A percentile compares a stretch with the other conserved stretches of the same genome.
These are phyloP conservation scores for Triplophysa siluroides DNA, from an alignment of 2,113 vertebrate species.

Conservation along the genomic window DNA sequence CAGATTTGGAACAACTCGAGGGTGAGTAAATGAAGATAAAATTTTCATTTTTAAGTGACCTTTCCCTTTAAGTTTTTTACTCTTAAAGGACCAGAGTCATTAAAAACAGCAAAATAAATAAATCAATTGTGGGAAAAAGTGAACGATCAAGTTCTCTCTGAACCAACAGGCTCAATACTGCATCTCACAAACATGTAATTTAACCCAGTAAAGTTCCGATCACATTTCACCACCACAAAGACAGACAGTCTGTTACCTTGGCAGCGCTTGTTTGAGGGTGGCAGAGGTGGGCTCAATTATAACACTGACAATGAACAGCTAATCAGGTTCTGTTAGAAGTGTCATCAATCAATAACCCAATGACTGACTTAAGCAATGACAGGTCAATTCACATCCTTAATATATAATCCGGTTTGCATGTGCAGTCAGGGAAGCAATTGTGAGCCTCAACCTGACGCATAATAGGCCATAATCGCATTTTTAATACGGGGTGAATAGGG, in stretches of 20 bases:
- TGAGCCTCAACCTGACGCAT: not conserved
- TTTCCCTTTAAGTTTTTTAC: too few species aligned
- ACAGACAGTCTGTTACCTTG: slow-evolving; percentile 3
- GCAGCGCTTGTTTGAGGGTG: slow-evolving; percentile 12
- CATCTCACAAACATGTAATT: slow-evolving; percentile 16
- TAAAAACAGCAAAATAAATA: too few species aligned
- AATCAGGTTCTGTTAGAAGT: slow-evolving; percentile 22
- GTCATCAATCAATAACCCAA: slow-evolving; percentile 27
- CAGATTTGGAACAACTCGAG: too few species aligned
- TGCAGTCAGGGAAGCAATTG: not conserved
- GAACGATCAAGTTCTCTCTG: not conserved
- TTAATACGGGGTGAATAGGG: not conserved
- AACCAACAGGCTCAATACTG: not conserved
- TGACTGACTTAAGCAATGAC: slow-evolving; percentile 5
- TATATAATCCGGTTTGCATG: slow-evolving; percentile 5
- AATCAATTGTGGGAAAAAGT: too few species aligned
- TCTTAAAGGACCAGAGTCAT: not conserved
- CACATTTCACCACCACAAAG: slow-evolving; percentile 13
- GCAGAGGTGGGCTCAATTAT: slow-evolving; percentile 5
- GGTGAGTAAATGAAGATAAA: too few species aligned
- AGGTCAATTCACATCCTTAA: slow-evolving; percentile 25
- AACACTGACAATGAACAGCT: slow-evolving; percentile 11
- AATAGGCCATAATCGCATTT: slow-evolving; percentile 1
- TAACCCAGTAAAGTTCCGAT: slow-evolving; percentile 1
- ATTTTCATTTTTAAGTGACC: too few species aligned